A percentile compares a stretch with the other conserved stretches of the same genome.
Evolutionary conservation across 2,113 vertebrate genomes (phyloP).

Genomic region (Piliocolobus tephrosceles): DNA sequence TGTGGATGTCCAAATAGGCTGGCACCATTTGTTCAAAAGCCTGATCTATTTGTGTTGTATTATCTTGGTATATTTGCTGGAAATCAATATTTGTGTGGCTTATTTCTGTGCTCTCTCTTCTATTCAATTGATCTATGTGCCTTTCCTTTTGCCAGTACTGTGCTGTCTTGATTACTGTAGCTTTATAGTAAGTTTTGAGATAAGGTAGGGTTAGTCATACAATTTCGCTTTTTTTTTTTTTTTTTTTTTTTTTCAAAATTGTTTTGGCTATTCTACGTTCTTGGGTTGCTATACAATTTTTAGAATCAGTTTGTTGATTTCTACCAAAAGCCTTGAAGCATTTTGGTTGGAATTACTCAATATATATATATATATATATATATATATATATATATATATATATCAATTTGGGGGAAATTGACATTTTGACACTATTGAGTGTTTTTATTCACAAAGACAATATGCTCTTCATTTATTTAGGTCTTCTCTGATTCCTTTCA

Average conservation of each 20-base stretch:
- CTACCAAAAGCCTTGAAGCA: background rate
- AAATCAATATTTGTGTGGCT: background rate
- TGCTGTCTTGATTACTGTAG: background rate
- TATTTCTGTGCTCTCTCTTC: background rate
- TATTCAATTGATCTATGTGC: background rate
- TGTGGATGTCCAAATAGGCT: background rate
- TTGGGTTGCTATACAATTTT: slow-evolving; percentile 7
- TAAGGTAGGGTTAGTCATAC: background rate
- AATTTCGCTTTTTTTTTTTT: background rate
- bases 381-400: background rate
- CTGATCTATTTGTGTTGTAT: background rate
- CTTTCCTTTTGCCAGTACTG: background rate
- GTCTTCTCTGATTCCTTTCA: background rate
- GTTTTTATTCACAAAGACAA: background rate
- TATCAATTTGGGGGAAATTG: background rate
- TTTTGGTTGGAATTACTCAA: background rate
- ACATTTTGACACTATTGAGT: background rate
- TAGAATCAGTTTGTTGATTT: background rate
- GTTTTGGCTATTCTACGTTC: background rate
- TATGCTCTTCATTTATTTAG: background rate
- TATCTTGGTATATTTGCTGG: background rate
- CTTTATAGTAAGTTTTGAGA: slow-evolving; percentile 1
- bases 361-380: background rate
- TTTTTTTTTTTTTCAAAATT: slow-evolving; percentile 26
- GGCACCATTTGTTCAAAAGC: background rate